Evolutionary conservation across 2,888 invertebrate genomes (phyloP).

Genomic region (Malacosoma neustria): DNA sequence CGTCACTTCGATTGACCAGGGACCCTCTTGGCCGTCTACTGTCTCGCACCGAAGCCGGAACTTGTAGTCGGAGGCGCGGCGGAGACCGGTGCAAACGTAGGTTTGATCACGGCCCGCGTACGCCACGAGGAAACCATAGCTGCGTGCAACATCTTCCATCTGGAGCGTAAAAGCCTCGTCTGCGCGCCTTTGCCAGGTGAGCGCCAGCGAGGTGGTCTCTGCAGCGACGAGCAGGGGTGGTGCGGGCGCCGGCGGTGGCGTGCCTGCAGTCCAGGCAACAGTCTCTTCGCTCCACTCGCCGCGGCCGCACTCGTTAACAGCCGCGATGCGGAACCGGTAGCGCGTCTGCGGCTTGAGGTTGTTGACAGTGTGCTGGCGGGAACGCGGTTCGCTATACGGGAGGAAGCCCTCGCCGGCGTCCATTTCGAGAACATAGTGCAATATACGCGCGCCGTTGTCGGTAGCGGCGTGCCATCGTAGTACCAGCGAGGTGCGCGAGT

Average conservation of each 20-base stretch:
- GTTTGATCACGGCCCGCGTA: constrained; percentile 85
- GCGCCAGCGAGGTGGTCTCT: constrained; percentile 76
- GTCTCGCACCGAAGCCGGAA: constrained; percentile 89
- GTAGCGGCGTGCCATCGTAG: constrained; percentile 82
- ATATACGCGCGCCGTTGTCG: constrained; percentile 87
- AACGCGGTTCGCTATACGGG: constrained; percentile 83
- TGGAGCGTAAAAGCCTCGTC: constrained; percentile 90
- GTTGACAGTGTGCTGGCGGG: constrained; percentile 83
- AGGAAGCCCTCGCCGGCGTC: constrained; percentile 83
- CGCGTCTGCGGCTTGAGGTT: constrained; percentile 86
- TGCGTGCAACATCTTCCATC: constrained; percentile 81
- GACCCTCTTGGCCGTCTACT: constrained; percentile 83
- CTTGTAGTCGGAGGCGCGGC: constrained; percentile 85
- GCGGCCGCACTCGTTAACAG: constrained; percentile 86
- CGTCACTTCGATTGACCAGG: constrained; percentile 86
- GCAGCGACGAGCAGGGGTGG: constrained; percentile 82
- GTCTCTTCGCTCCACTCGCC: constrained; percentile 82
- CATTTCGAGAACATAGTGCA: constrained; percentile 85
- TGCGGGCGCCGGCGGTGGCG: constrained; percentile 85
- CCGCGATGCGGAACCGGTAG: constrained; percentile 88
- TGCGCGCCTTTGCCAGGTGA: constrained; percentile 85
- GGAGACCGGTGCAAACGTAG: constrained; percentile 79
- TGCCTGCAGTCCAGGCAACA: constrained; percentile 83
- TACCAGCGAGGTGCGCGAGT: constrained; percentile 81
- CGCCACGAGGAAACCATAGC: constrained; percentile 86